Percentiles rank a stretch among this genome's conserved stretches.
Evolutionary conservation across 2,113 vertebrate genomes (phyloP).

Genomic region (Lasiurus borealis): DNA sequence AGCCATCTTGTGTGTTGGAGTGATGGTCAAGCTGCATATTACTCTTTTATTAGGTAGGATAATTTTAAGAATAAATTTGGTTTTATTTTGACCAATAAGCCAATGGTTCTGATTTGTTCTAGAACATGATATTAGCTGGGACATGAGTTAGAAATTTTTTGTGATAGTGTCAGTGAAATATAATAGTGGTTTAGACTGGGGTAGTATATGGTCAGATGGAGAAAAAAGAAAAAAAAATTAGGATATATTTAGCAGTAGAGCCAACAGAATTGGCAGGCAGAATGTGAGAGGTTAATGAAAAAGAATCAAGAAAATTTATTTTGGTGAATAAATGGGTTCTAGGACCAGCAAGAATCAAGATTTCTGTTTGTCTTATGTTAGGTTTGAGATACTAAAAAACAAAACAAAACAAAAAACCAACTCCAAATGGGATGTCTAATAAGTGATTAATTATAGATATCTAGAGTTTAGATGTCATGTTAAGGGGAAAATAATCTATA

Average conservation of each 20-base stretch:
- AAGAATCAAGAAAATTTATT: background rate
- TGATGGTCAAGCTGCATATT: no score
- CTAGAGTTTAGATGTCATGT: background rate
- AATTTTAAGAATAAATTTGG: constrained; percentile 11
- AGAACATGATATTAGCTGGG: background rate
- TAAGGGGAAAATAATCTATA: background rate
- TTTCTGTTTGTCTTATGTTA: constrained; percentile 31
- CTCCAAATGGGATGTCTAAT: background rate
- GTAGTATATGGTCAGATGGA: background rate
- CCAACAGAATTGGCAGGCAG: background rate
- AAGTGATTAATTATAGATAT: background rate
- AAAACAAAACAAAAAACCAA: background rate
- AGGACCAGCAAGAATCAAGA: background rate
- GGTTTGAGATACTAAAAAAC: background rate
- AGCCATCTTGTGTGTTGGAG: no score
- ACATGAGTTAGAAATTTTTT: no score
- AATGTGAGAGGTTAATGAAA: background rate
- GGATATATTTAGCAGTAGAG: background rate
- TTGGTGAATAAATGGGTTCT: background rate
- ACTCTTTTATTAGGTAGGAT: background rate
- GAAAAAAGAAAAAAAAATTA: background rate
- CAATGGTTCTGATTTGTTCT: background rate
- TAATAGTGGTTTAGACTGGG: background rate
- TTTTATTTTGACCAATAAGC: background rate
- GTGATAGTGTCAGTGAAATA: background rate